Base-by-base conservation (phyloP, 2,888 invertebrate genomes). In the Epicampocera succincta region DNA sequence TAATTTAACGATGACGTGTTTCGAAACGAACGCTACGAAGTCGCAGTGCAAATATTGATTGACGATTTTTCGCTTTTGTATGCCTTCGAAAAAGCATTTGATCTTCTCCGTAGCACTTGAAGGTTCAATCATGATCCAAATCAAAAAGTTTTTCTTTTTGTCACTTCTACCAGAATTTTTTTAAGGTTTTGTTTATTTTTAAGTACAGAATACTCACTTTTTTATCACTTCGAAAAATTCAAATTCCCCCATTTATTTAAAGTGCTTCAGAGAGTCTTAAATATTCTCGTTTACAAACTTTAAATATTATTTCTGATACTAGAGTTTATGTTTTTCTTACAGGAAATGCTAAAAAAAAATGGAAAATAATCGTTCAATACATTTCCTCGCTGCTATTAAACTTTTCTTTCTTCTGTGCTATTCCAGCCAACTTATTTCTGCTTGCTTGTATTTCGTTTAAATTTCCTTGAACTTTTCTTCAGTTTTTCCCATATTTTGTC, bases 361-460 rank as follows among this genome's bases (percentile, higher is more conserved):
- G 0, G 3, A 40, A 66, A 42, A 81, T 74, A 82, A 82, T 48
- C 73, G 65, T 78, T 82, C 78, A 71, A 82, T 75, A 71, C 33
- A 78, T 69, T 78, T 76, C 54, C 48, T 46, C 21, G 66, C 46
- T 29, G 50, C 38, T 44, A 50, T 58, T 72, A 44, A 42, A 29
- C n/a, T 65, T 68, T 38, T 50, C 38, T 58, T 44, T 21, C 13
- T 54, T 42, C 4, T 50, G 11, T 25, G 3, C 42, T 44, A 33
- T 33, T 33, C 1, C 13, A 42, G 38, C 42, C 11, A 60, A 61
- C 52, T 76, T 63, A 69, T 69, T 69, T 33, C 8, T 61, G n/a
- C 60, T 69, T 76, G 44, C 52, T 76, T 68, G 25, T 25, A 56
- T 63, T 42, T 63, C 40, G 15, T 48, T 50, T n/a, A 66, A 19